Evolutionary conservation across 2,113 vertebrate species (phyloP), one percentile per base, ranked within the genome.

Genomic region (Microtus richardsoni): DNA sequence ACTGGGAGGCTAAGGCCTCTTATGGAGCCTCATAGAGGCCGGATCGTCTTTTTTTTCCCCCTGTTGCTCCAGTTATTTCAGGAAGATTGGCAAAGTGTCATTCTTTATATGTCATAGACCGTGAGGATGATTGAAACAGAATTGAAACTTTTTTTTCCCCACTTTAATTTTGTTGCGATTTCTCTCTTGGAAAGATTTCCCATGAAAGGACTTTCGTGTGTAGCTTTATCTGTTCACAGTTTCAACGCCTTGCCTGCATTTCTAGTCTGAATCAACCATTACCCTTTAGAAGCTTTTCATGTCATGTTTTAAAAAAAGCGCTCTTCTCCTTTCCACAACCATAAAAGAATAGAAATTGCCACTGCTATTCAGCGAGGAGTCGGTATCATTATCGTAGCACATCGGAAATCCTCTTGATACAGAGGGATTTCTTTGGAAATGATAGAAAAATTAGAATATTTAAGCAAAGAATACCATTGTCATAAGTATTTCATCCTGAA

Each of bases 381-480:
- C 70, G 52, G 44, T 89, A 93, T 91, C 91, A 80, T 96, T 96
- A 96, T 74, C 73, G 79, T 19, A 71, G 92, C 54, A 89, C 75
- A 89, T 91, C n/a, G 94, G 95, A 96, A 95, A 91, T 89, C 68
- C 52, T 96, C 71, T 95, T 87, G 94, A 78, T 95, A 82, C 73
- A 91, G 94, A 91, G 92, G 77, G 39, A 87, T 95, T 97, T 95
- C 78, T 95, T 96, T n/a, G 80, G 49, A 97, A 94, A 84, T 96
- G 95, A 92, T 95, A 77, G 77, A 95, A 92, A 98, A 97, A 94
- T 95, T 93, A 97, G 90, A 95, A 54, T 95, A 91, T 94, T 95
- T 97, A 95, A 95, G 90, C 89, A 90, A 91, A 93, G 90, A 96
- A 95, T 90, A 75, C 47, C 60, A 64, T 94, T 97, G 91, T 96